Evolutionary conservation across 2,113 vertebrate genomes (phyloP).

Genomic region (Symphodus melops): DNA sequence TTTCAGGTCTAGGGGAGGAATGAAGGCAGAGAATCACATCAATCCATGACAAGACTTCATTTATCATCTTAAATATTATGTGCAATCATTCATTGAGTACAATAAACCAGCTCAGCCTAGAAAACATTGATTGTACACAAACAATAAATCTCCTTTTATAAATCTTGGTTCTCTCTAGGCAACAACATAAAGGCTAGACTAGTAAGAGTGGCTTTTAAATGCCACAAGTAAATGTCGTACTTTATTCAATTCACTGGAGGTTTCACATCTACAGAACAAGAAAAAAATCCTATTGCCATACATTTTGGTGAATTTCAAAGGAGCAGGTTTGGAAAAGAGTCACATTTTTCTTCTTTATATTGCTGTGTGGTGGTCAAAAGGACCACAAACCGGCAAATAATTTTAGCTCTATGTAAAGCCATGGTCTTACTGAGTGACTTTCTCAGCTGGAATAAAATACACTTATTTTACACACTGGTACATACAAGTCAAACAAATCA

Average conservation of each 20-base stretch:
- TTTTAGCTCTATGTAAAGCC: background rate
- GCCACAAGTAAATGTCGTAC: conserved; percentile 11
- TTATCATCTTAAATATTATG: conserved; percentile 75
- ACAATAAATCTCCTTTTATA: conserved; percentile 72
- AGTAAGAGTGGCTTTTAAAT: conserved; percentile 36
- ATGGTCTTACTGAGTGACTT: background rate
- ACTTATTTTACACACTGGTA: conserved; percentile 15
- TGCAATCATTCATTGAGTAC: conserved; percentile 75
- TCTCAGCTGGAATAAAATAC: background rate
- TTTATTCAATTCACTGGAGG: conserved; percentile 1
- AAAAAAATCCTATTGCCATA: conserved; percentile 43
- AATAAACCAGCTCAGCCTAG: conserved; percentile 74
- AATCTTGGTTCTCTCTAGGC: conserved; percentile 60
- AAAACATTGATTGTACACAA: conserved; percentile 83
- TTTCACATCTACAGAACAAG: conserved; percentile 34
- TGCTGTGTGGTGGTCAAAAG: conserved; percentile 54
- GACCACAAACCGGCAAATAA: conserved; percentile 37
- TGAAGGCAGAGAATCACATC: conserved; percentile 76
- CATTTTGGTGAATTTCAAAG: conserved; percentile 34
- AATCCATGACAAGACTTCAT: conserved; percentile 61
- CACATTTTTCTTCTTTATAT: conserved; percentile 65
- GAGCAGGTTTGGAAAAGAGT: conserved; percentile 37
- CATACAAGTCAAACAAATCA: background rate
- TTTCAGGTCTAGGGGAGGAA: conserved; percentile 71
- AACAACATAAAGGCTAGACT: conserved; percentile 50